These are phyloP conservation scores for Ctenoplectra terminalis DNA, from an alignment of 1,140 invertebrate species.

Conservation along the genomic window DNA sequence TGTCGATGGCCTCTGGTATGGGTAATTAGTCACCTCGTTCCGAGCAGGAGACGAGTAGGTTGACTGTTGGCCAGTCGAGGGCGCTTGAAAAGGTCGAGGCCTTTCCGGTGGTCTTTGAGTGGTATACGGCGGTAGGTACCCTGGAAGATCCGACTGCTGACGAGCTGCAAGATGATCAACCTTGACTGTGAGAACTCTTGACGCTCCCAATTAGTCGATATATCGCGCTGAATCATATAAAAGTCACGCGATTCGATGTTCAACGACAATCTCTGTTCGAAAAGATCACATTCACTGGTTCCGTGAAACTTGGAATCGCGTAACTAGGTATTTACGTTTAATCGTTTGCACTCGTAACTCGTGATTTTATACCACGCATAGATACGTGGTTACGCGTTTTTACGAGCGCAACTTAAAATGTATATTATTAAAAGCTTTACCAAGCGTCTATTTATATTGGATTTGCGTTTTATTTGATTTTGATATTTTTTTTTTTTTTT, in stretches of 20 bases:
- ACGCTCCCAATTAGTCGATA: too few species aligned
- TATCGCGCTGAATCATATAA: too few species aligned
- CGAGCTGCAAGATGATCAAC: constrained; percentile 83
- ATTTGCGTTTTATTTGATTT: background rate
- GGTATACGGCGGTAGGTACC: constrained; percentile 84
- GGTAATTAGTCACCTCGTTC: constrained; percentile 74
- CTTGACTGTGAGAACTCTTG: background rate
- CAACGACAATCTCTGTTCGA: background rate
- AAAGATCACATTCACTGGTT: too few species aligned
- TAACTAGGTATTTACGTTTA: background rate
- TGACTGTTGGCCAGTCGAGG: constrained; percentile 66
- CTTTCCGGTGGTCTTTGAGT: constrained; percentile 86
- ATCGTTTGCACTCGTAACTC: background rate
- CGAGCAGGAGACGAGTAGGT: constrained; percentile 68
- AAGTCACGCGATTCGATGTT: background rate
- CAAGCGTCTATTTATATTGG: background rate
- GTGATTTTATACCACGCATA: background rate
- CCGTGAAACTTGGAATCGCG: background rate
- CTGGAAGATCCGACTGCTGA: constrained; percentile 83
- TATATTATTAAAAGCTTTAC: background rate
- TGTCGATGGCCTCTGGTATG: constrained; percentile 69
- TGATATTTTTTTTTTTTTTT: too few species aligned
- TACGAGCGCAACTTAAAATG: background rate
- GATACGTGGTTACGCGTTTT: background rate
- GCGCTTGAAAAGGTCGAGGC: constrained; percentile 87